phyloP scores from a whole-genome alignment of 2,797 vertebrate species.

The Dendrocincla fuliginosa region DNA sequence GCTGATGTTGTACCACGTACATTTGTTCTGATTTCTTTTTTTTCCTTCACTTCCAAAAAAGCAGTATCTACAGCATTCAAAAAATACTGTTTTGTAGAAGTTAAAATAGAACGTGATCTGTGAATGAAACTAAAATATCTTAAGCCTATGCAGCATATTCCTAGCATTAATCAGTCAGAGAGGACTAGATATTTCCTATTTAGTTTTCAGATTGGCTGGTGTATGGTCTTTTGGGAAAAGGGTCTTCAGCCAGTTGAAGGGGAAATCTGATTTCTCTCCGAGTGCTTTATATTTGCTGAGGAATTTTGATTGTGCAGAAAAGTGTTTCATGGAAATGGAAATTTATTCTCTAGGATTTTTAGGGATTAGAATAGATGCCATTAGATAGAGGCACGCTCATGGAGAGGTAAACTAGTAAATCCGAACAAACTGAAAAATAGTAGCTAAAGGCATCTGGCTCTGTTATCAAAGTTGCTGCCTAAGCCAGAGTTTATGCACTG shows the following conservation, averaged over 20 bases:
- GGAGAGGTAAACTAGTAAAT: conserved; percentile 71
- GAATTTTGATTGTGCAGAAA: conserved; percentile 40
- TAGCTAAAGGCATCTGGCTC: conserved; percentile 62
- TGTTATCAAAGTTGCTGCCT: conserved; percentile 79
- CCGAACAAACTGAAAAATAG: conserved; percentile 74
- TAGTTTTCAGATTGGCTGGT: conserved; percentile 62
- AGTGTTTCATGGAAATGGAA: conserved; percentile 42
- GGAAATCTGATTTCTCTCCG: conserved; percentile 36
- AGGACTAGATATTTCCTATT: conserved; percentile 56
- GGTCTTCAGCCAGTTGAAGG: background rate
- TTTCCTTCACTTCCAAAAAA: background rate
- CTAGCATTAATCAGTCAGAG: background rate
- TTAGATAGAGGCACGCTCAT: conserved; percentile 45
- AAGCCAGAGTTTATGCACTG: conserved; percentile 79
- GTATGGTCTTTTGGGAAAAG: conserved; percentile 29
- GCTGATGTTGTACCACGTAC: background rate
- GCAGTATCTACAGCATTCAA: background rate
- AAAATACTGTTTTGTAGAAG: background rate
- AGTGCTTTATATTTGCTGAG: conserved; percentile 47
- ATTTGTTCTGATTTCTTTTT: background rate
- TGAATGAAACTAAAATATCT: conserved; percentile 34
- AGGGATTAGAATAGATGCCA: conserved; percentile 68
- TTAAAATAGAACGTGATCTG: background rate
- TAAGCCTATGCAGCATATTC: background rate
- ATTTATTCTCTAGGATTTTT: conserved; percentile 69